Evolutionary conservation across 2,113 vertebrate genomes (phyloP), one percentile per base, ranked within the genome.

Genomic region (Falcunculus frontatus): DNA sequence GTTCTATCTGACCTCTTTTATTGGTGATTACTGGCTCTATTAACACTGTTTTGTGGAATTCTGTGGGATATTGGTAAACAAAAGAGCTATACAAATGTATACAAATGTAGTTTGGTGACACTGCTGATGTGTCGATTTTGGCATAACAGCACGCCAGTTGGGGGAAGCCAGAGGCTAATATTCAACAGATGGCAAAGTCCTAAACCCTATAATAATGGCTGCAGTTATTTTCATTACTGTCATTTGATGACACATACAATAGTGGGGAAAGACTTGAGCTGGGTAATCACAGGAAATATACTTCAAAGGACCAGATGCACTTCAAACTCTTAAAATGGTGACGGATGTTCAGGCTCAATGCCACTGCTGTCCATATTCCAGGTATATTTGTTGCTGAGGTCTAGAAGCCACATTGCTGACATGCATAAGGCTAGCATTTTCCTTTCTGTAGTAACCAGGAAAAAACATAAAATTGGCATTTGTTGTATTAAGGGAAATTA

Each of bases 111-210:
- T 23, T 33, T 16, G 39, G 52, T 84, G 88, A 44, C 77, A 46
- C 26, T 35, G 64, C 30, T 72, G 78, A 56, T 73, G 55, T 52
- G 69, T 87, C 2, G 7, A 82, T 93, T 97, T 96, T 97, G 97
- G 91, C 95, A 95, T 47, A 55, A 29, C 84, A 73, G 41, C 42
- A 42, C 93, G 84, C 89, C 97, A 97, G 85, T 97, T 97, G 95
- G 70, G 88, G 85, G 62, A 97, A 96, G 95, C 92, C 97, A 98
- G 97, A 98, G 97, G 97, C 96, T 98, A 98, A 98, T 97, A 96
- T 81, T 97, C 97, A 97, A 97, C 97, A 98, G 98, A 98, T 98
- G 98, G 97, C 77, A 87, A 89, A 96, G 95, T 94, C 96, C 93
- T 97, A 95, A 97, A 96, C 93, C 92, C 96, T 93, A 29, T 96